Conservation (phyloP, 2,797 vertebrate species). For the Crypturellus tataupa region DNA sequence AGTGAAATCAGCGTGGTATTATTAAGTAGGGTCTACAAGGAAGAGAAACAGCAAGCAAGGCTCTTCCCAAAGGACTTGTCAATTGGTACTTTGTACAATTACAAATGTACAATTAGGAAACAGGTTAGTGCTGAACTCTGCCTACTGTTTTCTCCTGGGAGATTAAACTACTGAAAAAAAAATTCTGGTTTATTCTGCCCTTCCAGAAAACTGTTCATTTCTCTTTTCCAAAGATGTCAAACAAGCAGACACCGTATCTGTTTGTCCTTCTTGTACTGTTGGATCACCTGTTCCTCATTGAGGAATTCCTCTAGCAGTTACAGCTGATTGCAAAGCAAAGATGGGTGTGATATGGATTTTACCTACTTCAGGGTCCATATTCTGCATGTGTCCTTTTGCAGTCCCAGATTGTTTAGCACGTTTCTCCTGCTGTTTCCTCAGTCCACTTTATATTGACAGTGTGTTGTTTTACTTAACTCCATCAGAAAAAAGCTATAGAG, state of each 20-base stretch:
- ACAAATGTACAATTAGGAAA: not conserved
- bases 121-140: not conserved
- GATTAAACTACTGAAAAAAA: no score
- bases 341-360: not conserved
- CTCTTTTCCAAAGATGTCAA: not conserved
- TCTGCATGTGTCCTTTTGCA: accelerated
- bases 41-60: not conserved
- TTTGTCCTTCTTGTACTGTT: no score
- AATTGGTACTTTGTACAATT: not conserved
- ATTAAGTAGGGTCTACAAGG: not conserved
- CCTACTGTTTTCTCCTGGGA: not conserved
- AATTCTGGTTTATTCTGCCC: not conserved
- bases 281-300: not conserved
- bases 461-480: not conserved
- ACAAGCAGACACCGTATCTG: not conserved
- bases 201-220: not conserved
- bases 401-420: not conserved
- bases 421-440: not conserved
- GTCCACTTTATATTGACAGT: not conserved
- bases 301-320: not conserved
- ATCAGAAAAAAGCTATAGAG: not conserved
- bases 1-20: not conserved
- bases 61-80: not conserved
- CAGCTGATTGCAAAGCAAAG: not conserved
- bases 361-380: not conserved